A percentile compares a stretch with the other conserved stretches of the same genome.
phyloP scores from a whole-genome alignment of 1,140 invertebrate genomes.

The Trialeurodes vaporariorum region DNA sequence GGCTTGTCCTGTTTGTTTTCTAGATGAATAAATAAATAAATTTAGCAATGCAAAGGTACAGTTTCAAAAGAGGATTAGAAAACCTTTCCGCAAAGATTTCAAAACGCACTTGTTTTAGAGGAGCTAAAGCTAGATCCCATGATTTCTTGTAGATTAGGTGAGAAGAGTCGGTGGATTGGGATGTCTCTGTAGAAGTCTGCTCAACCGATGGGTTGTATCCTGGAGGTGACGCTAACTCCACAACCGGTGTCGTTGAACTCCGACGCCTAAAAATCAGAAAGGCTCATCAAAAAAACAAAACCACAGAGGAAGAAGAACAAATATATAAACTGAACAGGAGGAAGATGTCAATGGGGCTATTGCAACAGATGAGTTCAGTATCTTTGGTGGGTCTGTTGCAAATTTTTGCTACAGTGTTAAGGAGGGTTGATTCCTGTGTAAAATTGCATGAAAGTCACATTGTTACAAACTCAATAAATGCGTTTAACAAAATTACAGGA shows the following conservation, averaged over 20 bases:
- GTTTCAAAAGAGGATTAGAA: neutral
- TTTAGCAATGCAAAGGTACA: neutral
- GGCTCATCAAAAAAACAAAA: no score
- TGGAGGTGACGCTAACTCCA: constrained; percentile 56
- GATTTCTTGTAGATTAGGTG: constrained; percentile 86
- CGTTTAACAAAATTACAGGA: no score
- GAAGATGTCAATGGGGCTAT: no score
- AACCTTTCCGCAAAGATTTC: neutral
- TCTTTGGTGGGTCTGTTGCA: no score
- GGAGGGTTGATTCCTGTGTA: no score
- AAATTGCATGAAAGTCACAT: no score
- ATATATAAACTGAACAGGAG: no score
- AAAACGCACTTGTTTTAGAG: constrained; percentile 67
- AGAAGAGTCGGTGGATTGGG: constrained; percentile 62
- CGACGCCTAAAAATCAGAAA: no score
- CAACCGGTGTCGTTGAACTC: neutral
- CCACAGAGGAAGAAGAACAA: no score
- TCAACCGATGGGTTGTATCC: constrained; percentile 63
- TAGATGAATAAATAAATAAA: neutral
- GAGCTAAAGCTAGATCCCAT: constrained; percentile 93
- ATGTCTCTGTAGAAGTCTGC: constrained; percentile 57
- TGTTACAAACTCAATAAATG: no score
- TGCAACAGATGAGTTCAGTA: no score
- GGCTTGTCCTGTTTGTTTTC: neutral
- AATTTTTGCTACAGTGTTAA: no score